Percentiles rank a stretch among this genome's conserved stretches.
These are phyloP conservation scores for Eudyptes chrysolophus DNA, from an alignment of 2,113 vertebrate genomes.

Conservation along the genomic window DNA sequence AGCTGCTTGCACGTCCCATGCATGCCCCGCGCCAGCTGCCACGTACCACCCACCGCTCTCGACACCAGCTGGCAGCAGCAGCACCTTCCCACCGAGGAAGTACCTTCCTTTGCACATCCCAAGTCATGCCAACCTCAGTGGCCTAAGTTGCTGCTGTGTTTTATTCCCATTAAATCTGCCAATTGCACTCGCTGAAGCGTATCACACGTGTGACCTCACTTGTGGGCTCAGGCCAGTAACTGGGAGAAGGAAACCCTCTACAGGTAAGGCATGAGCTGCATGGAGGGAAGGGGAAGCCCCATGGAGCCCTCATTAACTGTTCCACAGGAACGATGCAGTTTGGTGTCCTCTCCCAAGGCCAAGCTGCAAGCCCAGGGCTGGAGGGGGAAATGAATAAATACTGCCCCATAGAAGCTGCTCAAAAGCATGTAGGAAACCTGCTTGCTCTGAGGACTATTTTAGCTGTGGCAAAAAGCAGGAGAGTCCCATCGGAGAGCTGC, in stretches of 20 bases:
- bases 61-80: not conserved
- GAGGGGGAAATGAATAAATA: not conserved
- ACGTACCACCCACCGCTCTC: rapidly evolving
- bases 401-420: not conserved
- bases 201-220: rapidly evolving
- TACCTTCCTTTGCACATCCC: not conserved
- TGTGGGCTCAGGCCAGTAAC: not conserved
- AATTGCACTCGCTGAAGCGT: rapidly evolving
- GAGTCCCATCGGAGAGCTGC: not conserved
- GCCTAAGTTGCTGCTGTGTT: not conserved
- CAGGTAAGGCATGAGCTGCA: not conserved
- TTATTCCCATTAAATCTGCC: not conserved
- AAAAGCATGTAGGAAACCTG: not conserved
- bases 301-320: not conserved
- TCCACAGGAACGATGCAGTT: not conserved
- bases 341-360: not conserved
- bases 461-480: not conserved
- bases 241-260: not conserved
- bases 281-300: not conserved
- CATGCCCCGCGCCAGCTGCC: rapidly evolving
- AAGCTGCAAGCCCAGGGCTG: not conserved
- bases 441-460: not conserved
- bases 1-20: rapidly evolving
- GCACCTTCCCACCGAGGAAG: not conserved
- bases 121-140: not conserved